phyloP scores from a whole-genome alignment of 1,140 invertebrate genomes.

The Saxidomus purpurata region DNA sequence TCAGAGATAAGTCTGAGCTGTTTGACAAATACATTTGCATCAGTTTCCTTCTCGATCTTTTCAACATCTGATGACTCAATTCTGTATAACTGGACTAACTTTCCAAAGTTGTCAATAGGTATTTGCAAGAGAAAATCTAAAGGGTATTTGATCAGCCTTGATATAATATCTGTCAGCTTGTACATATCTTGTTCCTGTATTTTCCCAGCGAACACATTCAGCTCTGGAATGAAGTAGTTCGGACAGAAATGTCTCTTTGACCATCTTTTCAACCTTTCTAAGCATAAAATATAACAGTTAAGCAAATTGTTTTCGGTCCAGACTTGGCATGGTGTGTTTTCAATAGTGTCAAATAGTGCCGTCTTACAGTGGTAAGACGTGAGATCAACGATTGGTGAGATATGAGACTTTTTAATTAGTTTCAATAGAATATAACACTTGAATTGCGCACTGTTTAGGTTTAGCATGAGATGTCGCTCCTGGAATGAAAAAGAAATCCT shows the following conservation, averaged over 20 bases:
- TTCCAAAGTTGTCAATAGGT: neutral
- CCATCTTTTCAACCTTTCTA: neutral
- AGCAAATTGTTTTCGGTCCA: conserved; percentile 28
- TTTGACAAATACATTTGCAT: neutral
- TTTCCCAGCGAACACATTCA: conserved; percentile 31
- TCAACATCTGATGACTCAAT: neutral
- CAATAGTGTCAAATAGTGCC: conserved; percentile 1
- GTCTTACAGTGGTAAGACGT: conserved; percentile 45
- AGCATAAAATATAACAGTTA: conserved; percentile 10
- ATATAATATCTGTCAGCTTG: neutral
- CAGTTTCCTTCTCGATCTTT: neutral
- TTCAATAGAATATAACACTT: conserved; percentile 56
- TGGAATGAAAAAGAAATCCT: conserved; percentile 44
- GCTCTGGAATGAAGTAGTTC: conserved; percentile 32
- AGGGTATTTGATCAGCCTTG: neutral
- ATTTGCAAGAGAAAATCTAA: neutral
- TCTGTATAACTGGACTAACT: neutral
- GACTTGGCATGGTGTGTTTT: neutral
- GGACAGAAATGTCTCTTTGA: neutral
- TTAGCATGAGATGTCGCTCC: conserved; percentile 44
- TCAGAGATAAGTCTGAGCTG: neutral
- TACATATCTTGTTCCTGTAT: neutral
- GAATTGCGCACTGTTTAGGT: conserved; percentile 27
- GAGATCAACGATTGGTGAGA: conserved; percentile 21
- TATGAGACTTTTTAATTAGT: conserved; percentile 8